Percentiles rank a stretch among this genome's conserved stretches.
Conservation (phyloP, 2,113 vertebrate genomes). For the Festucalex cinctus region DNA sequence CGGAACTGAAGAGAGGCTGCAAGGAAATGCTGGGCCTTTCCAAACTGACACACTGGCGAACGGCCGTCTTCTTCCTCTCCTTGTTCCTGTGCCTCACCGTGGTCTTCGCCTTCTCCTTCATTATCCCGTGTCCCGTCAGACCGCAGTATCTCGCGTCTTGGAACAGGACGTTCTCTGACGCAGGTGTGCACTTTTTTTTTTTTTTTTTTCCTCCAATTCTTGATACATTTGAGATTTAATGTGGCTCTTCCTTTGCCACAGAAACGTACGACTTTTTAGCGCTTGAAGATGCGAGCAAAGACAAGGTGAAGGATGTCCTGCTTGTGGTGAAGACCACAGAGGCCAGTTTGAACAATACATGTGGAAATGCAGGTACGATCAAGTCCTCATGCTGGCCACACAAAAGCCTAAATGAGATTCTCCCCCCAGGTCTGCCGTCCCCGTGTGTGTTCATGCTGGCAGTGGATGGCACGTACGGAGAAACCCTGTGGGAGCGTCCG, state of each 20-base stretch:
- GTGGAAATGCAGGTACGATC: conserved; percentile 76
- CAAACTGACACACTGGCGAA: conserved; percentile 80
- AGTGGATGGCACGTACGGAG: conserved; percentile 80
- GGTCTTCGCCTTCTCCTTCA: conserved; percentile 90
- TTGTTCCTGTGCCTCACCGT: conserved; percentile 83
- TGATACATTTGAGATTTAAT: not conserved
- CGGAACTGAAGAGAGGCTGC: conserved; percentile 36
- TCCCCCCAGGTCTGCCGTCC: conserved; percentile 72
- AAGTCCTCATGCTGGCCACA: too few relatives aligned
- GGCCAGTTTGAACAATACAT: conserved; percentile 70
- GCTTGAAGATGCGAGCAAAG: conserved; percentile 72
- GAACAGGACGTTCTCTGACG: conserved; percentile 67
- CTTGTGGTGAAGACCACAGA: conserved; percentile 75
- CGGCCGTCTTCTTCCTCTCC: conserved; percentile 81
- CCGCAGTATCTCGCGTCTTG: conserved; percentile 73
- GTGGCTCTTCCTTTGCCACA: conserved; percentile 36
- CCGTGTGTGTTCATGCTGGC: conserved; percentile 79
- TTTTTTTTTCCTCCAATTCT: not conserved
- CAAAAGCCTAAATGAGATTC: not conserved
- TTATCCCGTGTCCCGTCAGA: conserved; percentile 89
- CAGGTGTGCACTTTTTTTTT: too few relatives aligned
- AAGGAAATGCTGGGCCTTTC: conserved; percentile 55
- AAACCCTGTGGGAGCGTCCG: conserved; percentile 76
- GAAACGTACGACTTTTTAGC: conserved; percentile 81
- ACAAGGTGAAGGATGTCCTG: conserved; percentile 84